Conservation (phyloP, 2,888 invertebrate genomes). For the Drosophila borealis region DNA sequence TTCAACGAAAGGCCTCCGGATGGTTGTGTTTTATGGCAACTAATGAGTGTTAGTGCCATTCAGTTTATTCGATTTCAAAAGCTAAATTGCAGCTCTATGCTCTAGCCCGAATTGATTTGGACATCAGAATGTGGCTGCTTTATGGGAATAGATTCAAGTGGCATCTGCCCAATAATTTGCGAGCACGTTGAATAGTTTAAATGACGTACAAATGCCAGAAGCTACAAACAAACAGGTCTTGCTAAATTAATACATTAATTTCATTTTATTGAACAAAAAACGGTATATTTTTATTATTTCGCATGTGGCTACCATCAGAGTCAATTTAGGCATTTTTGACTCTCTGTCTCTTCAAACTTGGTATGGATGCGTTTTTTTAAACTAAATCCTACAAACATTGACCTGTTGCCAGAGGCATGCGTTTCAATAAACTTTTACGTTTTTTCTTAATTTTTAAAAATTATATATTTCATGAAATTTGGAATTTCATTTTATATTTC, state of each 20-base stretch:
- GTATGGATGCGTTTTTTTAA: no score
- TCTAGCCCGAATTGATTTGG: conserved; percentile 29
- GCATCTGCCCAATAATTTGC: conserved; percentile 21
- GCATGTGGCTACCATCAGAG: no score
- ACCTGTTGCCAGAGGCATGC: no score
- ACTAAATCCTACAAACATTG: no score
- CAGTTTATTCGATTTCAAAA: conserved; percentile 49
- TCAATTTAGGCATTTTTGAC: no score
- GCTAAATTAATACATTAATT: not conserved
- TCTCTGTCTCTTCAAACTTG: no score
- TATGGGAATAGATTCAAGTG: conserved; percentile 13
- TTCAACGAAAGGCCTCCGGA: conserved; percentile 27
- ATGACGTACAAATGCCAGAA: not conserved
- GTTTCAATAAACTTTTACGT: no score
- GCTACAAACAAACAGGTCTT: no score
- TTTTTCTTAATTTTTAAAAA: no score
- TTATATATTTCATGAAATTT: no score
- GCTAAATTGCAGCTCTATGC: conserved; percentile 19
- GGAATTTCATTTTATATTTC: no score
- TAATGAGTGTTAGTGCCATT: conserved; percentile 67
- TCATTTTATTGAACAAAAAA: not conserved
- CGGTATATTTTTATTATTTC: no score
- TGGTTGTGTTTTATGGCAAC: conserved; percentile 74
- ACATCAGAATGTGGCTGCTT: conserved; percentile 15
- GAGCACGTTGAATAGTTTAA: not conserved